phyloP scores from a whole-genome alignment of 1,140 invertebrate species.

The Temnothorax nylanderi region DNA sequence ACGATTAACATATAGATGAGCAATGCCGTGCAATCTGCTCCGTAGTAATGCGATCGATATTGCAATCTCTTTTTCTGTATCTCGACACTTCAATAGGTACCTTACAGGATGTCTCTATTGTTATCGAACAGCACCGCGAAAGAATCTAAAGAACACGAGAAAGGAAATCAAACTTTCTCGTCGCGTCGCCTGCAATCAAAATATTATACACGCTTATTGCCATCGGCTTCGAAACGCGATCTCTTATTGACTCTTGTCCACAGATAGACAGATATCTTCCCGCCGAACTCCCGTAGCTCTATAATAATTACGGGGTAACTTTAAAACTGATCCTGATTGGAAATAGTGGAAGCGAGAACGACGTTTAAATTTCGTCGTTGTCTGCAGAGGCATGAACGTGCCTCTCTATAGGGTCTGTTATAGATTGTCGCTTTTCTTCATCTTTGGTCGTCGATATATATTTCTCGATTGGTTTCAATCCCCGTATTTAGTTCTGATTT shows the following conservation, averaged over 20 bases:
- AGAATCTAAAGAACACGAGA: conserved; percentile 40
- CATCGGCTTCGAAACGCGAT: conserved; percentile 43
- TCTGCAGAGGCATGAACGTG: not conserved
- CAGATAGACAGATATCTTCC: not conserved
- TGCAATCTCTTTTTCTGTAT: not conserved
- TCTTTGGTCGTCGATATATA: not conserved
- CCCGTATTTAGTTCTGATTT: not conserved
- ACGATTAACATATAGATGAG: conserved; percentile 11
- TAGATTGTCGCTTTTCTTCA: not conserved
- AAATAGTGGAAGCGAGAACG: not conserved
- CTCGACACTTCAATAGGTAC: conserved; percentile 19
- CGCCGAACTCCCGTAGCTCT: not conserved
- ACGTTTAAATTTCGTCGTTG: not conserved
- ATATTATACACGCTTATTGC: conserved; percentile 58
- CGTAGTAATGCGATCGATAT: conserved; percentile 7
- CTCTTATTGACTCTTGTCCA: conserved; percentile 30
- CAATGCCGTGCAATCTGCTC: not conserved
- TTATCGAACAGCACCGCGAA: conserved; percentile 20
- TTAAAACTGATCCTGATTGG: not conserved
- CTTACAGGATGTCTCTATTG: conserved; percentile 25
- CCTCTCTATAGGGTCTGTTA: not conserved
- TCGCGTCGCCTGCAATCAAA: conserved; percentile 55
- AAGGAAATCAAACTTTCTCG: conserved; percentile 70
- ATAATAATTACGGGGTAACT: not conserved
- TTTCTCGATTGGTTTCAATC: conserved; percentile 5